Conservation (phyloP, 2,797 vertebrate species). For the Pangasius krempfi region DNA sequence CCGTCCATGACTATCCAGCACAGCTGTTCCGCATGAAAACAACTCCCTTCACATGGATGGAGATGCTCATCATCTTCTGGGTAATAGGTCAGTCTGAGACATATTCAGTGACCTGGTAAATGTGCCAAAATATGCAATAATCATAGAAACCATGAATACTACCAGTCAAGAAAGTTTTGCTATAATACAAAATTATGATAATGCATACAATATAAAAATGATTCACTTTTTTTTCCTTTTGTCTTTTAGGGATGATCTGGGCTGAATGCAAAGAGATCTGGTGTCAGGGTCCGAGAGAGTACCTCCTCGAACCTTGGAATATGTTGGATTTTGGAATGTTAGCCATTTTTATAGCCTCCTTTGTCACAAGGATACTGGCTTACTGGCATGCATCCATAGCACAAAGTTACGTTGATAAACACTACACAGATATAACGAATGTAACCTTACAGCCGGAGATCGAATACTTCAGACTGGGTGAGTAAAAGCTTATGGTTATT, state of each 20-base stretch:
- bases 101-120: not conserved
- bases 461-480: slow-evolving; percentile 91
- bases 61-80: slow-evolving; percentile 97
- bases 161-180: not conserved
- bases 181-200: not conserved
- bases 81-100: slow-evolving; percentile 83
- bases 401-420: slow-evolving; percentile 84
- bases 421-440: slow-evolving; percentile 82
- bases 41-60: slow-evolving; percentile 97
- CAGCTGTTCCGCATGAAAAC: slow-evolving; percentile 96
- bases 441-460: slow-evolving; percentile 84
- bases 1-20: slow-evolving; percentile 75
- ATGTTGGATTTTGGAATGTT: slow-evolving; percentile 98
- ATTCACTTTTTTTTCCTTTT: not conserved
- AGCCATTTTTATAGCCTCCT: slow-evolving; percentile 95
- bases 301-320: slow-evolving; percentile 95
- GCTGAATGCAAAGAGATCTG: slow-evolving; percentile 99
- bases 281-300: slow-evolving; percentile 95
- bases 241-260: slow-evolving; percentile 93
- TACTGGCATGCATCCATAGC: slow-evolving; percentile 88
- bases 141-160: not conserved
- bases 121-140: not conserved
- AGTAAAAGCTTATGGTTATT: slow-evolving; percentile 65
- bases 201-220: not conserved
- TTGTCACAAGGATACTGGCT: slow-evolving; percentile 93